phyloP scores from a whole-genome alignment of 2,888 invertebrate genomes.

The Heliothis peltigera region DNA sequence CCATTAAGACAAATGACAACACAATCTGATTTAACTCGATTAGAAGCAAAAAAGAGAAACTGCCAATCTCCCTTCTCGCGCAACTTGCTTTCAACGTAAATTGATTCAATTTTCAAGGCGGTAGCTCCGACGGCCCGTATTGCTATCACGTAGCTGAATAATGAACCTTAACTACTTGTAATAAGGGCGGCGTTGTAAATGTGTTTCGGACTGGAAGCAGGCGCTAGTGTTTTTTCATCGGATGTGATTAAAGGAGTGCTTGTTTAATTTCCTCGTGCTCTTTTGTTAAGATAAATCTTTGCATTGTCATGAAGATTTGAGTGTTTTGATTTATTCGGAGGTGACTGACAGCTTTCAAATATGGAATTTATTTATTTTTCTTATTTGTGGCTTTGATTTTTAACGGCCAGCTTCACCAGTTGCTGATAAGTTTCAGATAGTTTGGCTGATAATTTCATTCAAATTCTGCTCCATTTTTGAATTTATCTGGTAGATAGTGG shows the following conservation, averaged over 20 bases:
- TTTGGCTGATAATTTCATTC: no score
- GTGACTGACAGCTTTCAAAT: conserved; percentile 11
- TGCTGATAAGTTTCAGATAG: no score
- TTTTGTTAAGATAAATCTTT: conserved; percentile 43
- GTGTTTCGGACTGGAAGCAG: conserved; percentile 20
- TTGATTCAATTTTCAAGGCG: conserved; percentile 75
- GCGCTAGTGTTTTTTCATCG: conserved; percentile 52
- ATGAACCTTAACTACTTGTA: conserved; percentile 41
- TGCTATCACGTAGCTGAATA: conserved; percentile 46
- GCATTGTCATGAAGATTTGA: conserved; percentile 41
- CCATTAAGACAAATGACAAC: conserved; percentile 66
- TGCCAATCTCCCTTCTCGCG: conserved; percentile 69
- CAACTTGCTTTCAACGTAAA: conserved; percentile 77
- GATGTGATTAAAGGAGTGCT: conserved; percentile 54
- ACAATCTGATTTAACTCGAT: conserved; percentile 73
- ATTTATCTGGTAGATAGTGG: no score
- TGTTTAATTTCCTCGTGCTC: conserved; percentile 62
- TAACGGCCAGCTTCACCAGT: no score
- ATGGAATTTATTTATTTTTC: neutral
- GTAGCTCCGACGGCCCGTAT: conserved; percentile 45
- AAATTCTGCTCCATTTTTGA: no score
- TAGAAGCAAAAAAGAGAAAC: conserved; percentile 72
- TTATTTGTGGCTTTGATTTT: no score
- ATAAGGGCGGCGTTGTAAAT: conserved; percentile 29
- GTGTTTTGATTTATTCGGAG: conserved; percentile 18